Conservation (phyloP, 2,888 invertebrate genomes). For the Thymelicus lineola region DNA sequence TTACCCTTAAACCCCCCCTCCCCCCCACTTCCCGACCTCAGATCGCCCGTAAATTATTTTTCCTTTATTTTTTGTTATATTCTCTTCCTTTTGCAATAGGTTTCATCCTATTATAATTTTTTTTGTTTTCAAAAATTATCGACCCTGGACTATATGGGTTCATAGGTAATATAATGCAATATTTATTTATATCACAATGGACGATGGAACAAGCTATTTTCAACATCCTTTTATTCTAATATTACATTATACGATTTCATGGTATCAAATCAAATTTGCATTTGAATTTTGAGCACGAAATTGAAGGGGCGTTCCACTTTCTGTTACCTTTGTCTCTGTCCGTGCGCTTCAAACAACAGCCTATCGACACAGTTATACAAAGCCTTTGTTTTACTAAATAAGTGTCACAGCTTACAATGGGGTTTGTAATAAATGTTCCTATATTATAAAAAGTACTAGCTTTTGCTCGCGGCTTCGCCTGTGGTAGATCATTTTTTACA, state of each 20-base stretch:
- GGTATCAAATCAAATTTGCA: slow-evolving; percentile 14
- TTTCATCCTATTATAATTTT: no score
- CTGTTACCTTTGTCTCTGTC: slow-evolving; percentile 23
- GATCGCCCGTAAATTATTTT: no score
- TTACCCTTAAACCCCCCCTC: no score
- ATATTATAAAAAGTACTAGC: not conserved
- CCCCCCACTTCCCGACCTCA: no score
- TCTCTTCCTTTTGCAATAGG: no score
- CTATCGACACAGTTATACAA: slow-evolving; percentile 24
- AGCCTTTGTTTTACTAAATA: slow-evolving; percentile 26
- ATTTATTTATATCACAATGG: not conserved
- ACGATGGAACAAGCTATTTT: not conserved
- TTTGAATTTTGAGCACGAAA: slow-evolving; percentile 19
- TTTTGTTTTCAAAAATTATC: no score
- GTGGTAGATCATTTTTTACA: no score
- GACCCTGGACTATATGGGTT: no score
- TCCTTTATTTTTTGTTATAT: no score
- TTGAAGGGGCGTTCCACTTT: slow-evolving; percentile 21
- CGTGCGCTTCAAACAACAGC: slow-evolving; percentile 16
- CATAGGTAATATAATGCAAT: not conserved
- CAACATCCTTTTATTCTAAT: not conserved
- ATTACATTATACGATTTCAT: slow-evolving; percentile 3
- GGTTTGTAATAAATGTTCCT: slow-evolving; percentile 3
- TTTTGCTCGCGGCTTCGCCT: no score
- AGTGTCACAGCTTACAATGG: slow-evolving; percentile 14